Percentiles rank a stretch among this genome's conserved stretches.
phyloP scores from a whole-genome alignment of 1,140 invertebrate genomes.

The Aphelinus certus region DNA sequence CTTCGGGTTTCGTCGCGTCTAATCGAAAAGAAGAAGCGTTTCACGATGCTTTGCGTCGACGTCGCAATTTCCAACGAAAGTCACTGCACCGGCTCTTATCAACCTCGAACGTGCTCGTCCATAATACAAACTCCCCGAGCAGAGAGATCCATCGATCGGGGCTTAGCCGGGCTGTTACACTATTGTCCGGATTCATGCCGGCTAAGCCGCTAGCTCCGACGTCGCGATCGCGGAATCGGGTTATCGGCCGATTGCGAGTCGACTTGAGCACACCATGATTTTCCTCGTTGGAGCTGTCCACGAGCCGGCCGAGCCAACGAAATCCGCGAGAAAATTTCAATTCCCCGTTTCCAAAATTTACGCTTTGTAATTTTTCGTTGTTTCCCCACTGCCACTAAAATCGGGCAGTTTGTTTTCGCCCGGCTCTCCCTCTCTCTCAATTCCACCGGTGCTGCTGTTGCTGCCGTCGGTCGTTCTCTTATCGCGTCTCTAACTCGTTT shows the following conservation, averaged over 20 bases:
- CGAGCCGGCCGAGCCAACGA: too few relatives aligned
- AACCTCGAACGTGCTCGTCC: not conserved
- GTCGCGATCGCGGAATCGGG: too few relatives aligned
- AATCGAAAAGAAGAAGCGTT: too few relatives aligned
- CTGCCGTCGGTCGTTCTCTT: slow-evolving; percentile 8
- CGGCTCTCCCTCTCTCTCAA: not conserved
- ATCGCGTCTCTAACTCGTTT: slow-evolving; percentile 30
- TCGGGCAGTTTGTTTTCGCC: not conserved
- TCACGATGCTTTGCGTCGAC: too few relatives aligned
- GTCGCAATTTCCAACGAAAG: too few relatives aligned
- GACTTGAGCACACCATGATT: too few relatives aligned
- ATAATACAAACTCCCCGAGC: slow-evolving; percentile 21
- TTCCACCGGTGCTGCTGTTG: not conserved
- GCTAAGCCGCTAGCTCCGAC: not conserved
- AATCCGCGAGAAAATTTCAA: too few relatives aligned
- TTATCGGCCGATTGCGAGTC: too few relatives aligned
- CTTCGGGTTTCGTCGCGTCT: too few relatives aligned
- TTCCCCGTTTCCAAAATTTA: not conserved
- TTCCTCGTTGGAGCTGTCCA: too few relatives aligned
- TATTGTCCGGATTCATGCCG: slow-evolving; percentile 25
- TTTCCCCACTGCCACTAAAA: too few relatives aligned
- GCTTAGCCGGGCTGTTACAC: slow-evolving; percentile 20
- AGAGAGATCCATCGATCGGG: slow-evolving; percentile 27
- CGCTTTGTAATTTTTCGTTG: not conserved
- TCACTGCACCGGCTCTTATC: too few relatives aligned